Conservation (phyloP, 1,140 invertebrate species). For the Diabrotica undecimpunctata region DNA sequence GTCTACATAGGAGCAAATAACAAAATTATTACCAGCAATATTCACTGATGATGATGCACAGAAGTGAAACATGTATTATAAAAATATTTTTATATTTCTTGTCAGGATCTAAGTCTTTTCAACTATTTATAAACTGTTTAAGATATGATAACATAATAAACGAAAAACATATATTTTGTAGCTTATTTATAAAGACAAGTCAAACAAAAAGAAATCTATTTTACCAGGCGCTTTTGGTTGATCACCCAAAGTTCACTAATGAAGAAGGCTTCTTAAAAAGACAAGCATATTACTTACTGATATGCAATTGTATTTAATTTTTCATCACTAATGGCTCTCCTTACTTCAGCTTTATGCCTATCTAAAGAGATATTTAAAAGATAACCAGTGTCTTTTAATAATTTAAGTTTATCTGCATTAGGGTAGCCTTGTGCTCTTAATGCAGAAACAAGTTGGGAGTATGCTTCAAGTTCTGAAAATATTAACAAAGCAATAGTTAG, state of each 20-base stretch:
- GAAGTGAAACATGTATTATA: no score
- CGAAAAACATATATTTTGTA: no score
- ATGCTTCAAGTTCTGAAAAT: constrained; percentile 76
- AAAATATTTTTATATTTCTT: no score
- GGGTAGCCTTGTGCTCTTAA: constrained; percentile 88
- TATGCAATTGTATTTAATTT: constrained; percentile 82
- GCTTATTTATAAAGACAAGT: no score
- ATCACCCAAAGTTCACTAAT: not conserved
- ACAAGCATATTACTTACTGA: constrained; percentile 60
- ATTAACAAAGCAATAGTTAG: not conserved
- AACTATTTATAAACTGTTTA: no score
- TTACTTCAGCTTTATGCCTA: constrained; percentile 84
- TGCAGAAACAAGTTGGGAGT: constrained; percentile 81
- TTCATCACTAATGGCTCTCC: constrained; percentile 87
- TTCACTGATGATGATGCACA: no score
- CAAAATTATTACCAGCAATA: no score
- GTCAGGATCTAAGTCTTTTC: no score
- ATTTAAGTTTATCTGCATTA: constrained; percentile 76
- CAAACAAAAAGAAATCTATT: not conserved
- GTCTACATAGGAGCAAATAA: no score
- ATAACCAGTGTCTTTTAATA: constrained; percentile 76
- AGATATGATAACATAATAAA: no score
- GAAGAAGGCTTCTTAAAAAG: not conserved
- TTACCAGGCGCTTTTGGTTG: not conserved
- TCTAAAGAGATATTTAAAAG: constrained; percentile 84